Percentiles rank a stretch among this genome's conserved stretches.
Evolutionary conservation across 2,888 invertebrate genomes (phyloP).

Genomic region (Apamea epomidion): DNA sequence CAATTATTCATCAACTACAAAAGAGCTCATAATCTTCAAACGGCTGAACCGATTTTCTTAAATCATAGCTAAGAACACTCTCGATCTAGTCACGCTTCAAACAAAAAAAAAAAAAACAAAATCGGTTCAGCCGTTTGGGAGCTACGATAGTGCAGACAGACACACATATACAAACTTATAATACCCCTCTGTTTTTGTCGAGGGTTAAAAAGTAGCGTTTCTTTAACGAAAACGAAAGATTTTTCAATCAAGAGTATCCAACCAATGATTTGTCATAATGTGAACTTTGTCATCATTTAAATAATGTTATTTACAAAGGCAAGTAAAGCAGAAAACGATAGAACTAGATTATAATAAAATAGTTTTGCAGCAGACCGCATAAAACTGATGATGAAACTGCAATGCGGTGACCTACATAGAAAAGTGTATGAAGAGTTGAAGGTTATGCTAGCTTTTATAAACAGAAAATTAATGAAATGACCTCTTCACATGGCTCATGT

Average conservation of each 20-base stretch:
- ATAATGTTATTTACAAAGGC: background rate
- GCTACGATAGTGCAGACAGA: no score
- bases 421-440: background rate
- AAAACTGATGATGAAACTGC: conserved; percentile 39
- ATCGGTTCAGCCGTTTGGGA: no score
- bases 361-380: background rate
- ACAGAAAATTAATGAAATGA: background rate
- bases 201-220: background rate
- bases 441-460: background rate
- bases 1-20: no score
- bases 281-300: background rate
- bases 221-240: background rate
- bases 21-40: no score
- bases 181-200: no score
- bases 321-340: no score
- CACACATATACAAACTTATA: no score
- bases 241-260: background rate
- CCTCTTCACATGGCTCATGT: no score
- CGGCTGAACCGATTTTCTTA: no score
- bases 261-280: background rate
- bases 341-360: background rate
- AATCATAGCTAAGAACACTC: no score
- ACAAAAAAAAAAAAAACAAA: no score
- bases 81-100: no score
- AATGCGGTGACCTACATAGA: conserved; percentile 48